phyloP scores from a whole-genome alignment of 2,888 invertebrate genomes.

The Stenurella melanura region DNA sequence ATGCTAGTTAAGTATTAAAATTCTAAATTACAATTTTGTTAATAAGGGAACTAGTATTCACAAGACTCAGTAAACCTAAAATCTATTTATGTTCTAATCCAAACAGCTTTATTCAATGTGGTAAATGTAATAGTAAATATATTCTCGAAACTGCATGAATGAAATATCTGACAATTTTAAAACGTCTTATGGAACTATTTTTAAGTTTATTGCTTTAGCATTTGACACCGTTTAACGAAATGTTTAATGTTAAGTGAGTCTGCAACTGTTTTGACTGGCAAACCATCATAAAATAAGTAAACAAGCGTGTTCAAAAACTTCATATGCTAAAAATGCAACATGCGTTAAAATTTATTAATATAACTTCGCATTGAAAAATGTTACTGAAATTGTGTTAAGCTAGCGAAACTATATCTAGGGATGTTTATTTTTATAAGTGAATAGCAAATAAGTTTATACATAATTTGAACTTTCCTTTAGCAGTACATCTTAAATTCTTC shows the following conservation, averaged over 20 bases:
- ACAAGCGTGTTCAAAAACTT: not conserved
- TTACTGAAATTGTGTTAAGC: no score
- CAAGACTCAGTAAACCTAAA: no score
- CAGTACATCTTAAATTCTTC: no score
- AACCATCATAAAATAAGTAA: not conserved
- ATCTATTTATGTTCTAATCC: not conserved
- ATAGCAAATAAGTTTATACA: no score
- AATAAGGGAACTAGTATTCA: no score
- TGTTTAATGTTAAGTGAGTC: not conserved
- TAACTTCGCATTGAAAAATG: no score
- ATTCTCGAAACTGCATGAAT: not conserved
- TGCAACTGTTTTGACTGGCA: not conserved
- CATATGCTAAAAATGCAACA: not conserved
- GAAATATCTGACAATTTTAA: not conserved
- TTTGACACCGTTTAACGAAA: constrained; percentile 21
- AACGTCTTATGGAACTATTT: constrained; percentile 30
- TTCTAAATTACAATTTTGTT: no score
- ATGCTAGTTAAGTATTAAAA: no score
- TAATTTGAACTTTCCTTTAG: no score
- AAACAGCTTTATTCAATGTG: not conserved
- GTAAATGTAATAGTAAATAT: constrained; percentile 3
- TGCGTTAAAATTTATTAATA: not conserved
- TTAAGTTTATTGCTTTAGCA: constrained; percentile 35
- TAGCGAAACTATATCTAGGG: no score
- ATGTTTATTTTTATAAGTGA: no score